A percentile compares a stretch with the other conserved stretches of the same genome.
phyloP scores from a whole-genome alignment of 2,797 vertebrate species.

The Neostethus bicornis region DNA sequence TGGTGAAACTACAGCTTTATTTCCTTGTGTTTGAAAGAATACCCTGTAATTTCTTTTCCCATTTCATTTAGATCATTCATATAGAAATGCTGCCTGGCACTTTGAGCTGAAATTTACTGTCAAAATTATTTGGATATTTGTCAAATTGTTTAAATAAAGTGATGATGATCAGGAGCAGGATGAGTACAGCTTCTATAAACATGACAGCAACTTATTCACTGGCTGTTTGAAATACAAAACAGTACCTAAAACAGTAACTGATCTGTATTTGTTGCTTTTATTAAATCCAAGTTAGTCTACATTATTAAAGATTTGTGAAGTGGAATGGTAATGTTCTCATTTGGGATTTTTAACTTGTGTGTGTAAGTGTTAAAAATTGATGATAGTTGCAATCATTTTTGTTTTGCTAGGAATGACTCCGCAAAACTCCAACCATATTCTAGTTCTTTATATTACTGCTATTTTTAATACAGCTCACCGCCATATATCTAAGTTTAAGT shows the following conservation, averaged over 20 bases:
- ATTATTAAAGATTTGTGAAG: constrained; percentile 25
- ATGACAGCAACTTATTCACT: constrained; percentile 27
- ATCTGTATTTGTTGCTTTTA: constrained; percentile 20
- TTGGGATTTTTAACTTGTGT: constrained; percentile 29
- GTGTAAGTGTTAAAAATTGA: background rate
- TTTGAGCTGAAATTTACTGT: constrained; percentile 18
- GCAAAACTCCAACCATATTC: constrained; percentile 2
- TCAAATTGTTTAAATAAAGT: constrained; percentile 31
- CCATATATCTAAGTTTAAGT: constrained; percentile 7
- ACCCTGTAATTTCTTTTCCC: constrained; percentile 20
- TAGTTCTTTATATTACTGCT: constrained; percentile 11
- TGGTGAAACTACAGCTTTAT: background rate
- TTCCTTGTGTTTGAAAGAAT: background rate
- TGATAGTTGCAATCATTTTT: constrained; percentile 7
- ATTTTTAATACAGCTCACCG: constrained; percentile 18
- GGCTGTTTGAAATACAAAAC: constrained; percentile 24
- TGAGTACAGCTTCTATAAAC: constrained; percentile 14
- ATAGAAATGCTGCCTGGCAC: constrained; percentile 11
- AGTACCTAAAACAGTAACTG: constrained; percentile 14
- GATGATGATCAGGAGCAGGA: constrained; percentile 7
- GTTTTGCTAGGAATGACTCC: constrained; percentile 1
- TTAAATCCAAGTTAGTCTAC: constrained; percentile 9
- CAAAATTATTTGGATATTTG: constrained; percentile 31
- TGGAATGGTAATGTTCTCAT: constrained; percentile 36
- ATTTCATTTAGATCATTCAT: constrained; percentile 27